Evolutionary conservation across 2,797 vertebrate genomes (phyloP), one percentile per base, ranked within the genome.

Genomic region (Danio choprae): DNA sequence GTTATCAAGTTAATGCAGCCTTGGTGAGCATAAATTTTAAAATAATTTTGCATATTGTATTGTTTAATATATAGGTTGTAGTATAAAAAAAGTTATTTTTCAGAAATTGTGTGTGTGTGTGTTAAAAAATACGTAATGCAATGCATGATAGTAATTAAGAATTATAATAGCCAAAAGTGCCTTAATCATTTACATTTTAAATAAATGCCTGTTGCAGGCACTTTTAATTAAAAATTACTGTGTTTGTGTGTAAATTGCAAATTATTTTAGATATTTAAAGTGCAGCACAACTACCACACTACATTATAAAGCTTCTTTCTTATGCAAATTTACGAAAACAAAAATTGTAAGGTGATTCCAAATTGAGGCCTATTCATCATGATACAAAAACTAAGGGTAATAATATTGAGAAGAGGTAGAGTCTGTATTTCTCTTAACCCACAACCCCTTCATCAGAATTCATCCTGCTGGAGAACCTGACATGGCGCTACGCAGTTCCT

Each of bases 391-490:
- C 43, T 22, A 51, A 8, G 44, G 5, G 50, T 41, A 40, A 60
- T 38, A 11, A 4, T 44, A 5, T 16, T 11, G 7, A 48, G 48
- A 68, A 41, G 12, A 13, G 59, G 44, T 3, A 15, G 36, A 79
- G 36, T 55, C 20, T 64, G 15, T 46, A 60, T 79, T 83, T 83
- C 15, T 67, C 73, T 62, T 44, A 74, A 88, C 89, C 89, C 88
- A 93, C 68, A 80, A 89, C 89, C 38, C 36, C 51, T 78, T 78
- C 86, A 63, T 67, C 88, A 99, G 98, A 99, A 94, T 99, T 99
- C 90, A 98, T 99, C 84, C 93, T 99, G 82, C 86, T 99, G 92
- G 98, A 99, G 90, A 99, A 99, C 85, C 91, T 99, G 84, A 99
- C 98, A 0, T 99, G 96, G 90, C 92, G 95, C 44, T 96, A 99